Conservation (phyloP, 2,888 invertebrate genomes). For the Ametastegia equiseti region DNA sequence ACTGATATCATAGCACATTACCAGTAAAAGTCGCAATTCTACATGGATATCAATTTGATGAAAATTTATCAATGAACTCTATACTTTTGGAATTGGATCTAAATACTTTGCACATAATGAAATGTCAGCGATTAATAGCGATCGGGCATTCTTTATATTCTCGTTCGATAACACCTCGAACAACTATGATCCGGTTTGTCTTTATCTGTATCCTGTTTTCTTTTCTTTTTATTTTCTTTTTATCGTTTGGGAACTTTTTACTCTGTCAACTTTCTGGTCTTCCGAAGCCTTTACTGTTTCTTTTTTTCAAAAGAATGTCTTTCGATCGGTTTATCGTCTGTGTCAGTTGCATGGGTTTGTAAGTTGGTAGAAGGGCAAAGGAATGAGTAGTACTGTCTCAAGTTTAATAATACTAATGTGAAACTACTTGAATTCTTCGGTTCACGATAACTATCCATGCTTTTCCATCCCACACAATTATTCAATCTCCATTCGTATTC, state of each 20-base stretch:
- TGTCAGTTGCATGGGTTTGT: constrained; percentile 9
- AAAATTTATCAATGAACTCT: too few relatives aligned
- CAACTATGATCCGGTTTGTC: background rate
- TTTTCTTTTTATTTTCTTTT: background rate
- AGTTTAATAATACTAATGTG: background rate
- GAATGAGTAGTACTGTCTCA: background rate
- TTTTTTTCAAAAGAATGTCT: background rate
- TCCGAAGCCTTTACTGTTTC: background rate
- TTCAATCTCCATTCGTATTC: background rate
- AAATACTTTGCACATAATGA: background rate
- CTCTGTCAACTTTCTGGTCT: background rate
- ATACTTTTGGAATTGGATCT: background rate
- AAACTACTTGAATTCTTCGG: background rate
- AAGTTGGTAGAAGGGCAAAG: constrained; percentile 3
- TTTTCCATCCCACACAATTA: background rate
- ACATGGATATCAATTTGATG: too few relatives aligned
- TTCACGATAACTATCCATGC: background rate
- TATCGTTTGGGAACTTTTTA: background rate
- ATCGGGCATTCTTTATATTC: background rate
- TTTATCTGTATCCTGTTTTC: background rate
- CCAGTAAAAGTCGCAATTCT: background rate
- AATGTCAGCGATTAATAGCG: background rate
- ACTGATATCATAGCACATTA: constrained; percentile 23
- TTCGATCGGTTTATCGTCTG: background rate
- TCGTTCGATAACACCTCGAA: background rate